Base-by-base conservation (phyloP, 1,140 invertebrate genomes). In the Calycopis cecrops region DNA sequence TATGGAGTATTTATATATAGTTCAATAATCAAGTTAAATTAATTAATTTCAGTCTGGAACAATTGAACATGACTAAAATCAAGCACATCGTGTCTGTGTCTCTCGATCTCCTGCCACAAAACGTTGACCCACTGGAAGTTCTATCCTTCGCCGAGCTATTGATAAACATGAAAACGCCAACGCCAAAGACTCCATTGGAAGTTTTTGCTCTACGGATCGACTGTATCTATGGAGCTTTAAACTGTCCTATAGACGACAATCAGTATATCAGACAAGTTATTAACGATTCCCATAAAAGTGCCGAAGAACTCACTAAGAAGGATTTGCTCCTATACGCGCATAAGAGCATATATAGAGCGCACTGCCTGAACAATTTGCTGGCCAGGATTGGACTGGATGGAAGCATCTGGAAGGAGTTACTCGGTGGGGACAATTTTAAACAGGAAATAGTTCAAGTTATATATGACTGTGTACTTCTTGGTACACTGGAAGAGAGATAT, bases 201-300 rank as follows among this genome's bases (percentile, higher is more conserved):
- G 16, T 58, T 8, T 71, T 35, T 49, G 74, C 72, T 3, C 35
- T 79, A 9, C 57, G 70, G 9, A 55, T 60, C 35, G 71, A 78
- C 48, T 62, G 62, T 17, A 56, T 83, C 17, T 61, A 48, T 12
- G 65, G 64, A 10, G 52, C 60, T 37, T 54, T 83, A 6, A 69
- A 63, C 59, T 81, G 76, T 34, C 72, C 72, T 0, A 60, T 72
- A 11, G 67, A 69, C 17, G 66, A 73, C 28, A 65, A 67, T 16
- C 64, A 64, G 0, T 12, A 54, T 8, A 59, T 69, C 7, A 58
- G 59, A 11, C 34, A 35, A 3, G 51, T 74, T 0, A 54, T 71
- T 0, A 48, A 33, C 0, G 62, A 64, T 1, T 49, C 51, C 9
- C 7, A 55, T 1, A 49, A 21, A 0, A 55, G 57, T 0, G 34